Base-by-base conservation (phyloP, 1,140 invertebrate genomes). In the Lordiphosa mommai region DNA sequence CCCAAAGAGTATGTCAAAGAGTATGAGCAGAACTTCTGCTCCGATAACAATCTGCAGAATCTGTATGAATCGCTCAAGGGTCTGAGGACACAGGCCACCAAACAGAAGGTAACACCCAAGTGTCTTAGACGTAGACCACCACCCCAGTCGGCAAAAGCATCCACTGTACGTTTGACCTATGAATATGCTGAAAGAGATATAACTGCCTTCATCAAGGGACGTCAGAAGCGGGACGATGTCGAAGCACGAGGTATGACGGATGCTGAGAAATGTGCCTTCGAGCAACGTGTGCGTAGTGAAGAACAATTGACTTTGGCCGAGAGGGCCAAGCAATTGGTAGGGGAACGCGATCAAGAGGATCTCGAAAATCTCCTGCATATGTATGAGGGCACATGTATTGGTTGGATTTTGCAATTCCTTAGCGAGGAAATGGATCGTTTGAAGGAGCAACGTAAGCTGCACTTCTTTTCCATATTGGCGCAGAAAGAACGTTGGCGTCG, bases 391-490 rank as follows among this genome's bases (percentile, higher is more conserved):
- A 61, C 37, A 17, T 76, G 64, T n/a, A 71, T 87, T 2, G 86
- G 87, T 2, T 85, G 72, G 73, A 48, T 86, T 7, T 80, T 88
- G 79, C 66, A 86, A 17, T 88, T 88, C 33, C 52, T 88, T 0
- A 49, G 65, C 57, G 94, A 95, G 86, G 94, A 95, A 90, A 87
- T 95, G 66, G 82, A 91, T 27, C 90, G 93, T 23, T 86, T 95
- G 4, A 88, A 93, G 48, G 93, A 94, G 51, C 94, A 95, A 86
- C 88, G 93, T 1, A 91, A 90, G 61, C 91, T 93, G 3, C 94
- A 95, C 69, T 92, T 93, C 7, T 91, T 94, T 63, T 91, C 92
- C 13, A 90, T 95, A 68, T 61, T 94, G 29, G 92, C 92, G 1
- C 93, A 94, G 72, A 87, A 92, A 55, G 92, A 93, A 67, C 89